These are phyloP conservation scores for Poeciliopsis occidentalis DNA, from an alignment of 2,113 vertebrate genomes.

Conservation along the genomic window DNA sequence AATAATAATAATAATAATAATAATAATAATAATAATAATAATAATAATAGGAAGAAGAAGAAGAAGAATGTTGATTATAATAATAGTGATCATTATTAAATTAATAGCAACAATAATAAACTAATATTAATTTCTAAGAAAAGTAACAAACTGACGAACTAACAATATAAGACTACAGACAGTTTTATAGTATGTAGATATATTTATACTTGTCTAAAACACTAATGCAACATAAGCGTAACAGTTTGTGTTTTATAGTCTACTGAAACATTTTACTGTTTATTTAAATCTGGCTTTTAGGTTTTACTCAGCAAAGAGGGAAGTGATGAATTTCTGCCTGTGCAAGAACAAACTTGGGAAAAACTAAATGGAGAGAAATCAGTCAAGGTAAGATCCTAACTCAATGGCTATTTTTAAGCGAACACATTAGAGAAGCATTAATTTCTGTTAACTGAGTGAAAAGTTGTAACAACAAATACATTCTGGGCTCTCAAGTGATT, in stretches of 20 bases:
- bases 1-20: too few species aligned
- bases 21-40: background rate
- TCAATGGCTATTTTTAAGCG: conserved; percentile 19
- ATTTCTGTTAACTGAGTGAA: background rate
- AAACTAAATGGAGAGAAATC: conserved; percentile 42
- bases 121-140: too few species aligned
- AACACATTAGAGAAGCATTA: background rate
- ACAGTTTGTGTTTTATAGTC: background rate
- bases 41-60: too few species aligned
- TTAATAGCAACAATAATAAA: background rate
- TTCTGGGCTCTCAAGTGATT: background rate
- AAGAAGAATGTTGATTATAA: too few species aligned
- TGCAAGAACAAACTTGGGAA: conserved; percentile 22
- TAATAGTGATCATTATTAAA: too few species aligned
- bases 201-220: background rate
- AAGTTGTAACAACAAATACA: background rate
- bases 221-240: background rate
- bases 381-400: conserved; percentile 57
- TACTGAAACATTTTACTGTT: background rate
- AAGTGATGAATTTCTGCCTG: conserved; percentile 35
- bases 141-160: background rate
- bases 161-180: background rate
- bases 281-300: conserved; percentile 49
- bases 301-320: conserved; percentile 75
- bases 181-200: background rate